Conservation (phyloP, 2,888 invertebrate genomes). For the Strigamia transsilvanica region DNA sequence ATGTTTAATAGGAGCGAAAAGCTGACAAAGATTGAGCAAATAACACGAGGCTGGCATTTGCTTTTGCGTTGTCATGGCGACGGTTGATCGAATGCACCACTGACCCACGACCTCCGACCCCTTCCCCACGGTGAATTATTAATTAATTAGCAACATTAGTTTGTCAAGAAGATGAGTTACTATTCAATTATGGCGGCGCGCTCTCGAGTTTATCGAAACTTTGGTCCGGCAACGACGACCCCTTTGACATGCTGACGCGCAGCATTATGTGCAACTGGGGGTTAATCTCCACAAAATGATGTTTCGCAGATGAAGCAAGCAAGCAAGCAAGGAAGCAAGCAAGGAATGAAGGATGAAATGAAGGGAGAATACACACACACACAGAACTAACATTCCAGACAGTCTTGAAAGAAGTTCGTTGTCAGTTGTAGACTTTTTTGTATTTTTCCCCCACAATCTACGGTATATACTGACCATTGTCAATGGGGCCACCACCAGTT, state of each 20-base stretch:
- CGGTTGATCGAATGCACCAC: not conserved
- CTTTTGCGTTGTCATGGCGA: conserved; percentile 9
- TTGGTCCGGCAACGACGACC: not conserved
- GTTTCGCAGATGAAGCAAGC: too few species aligned
- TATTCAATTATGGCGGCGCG: not conserved
- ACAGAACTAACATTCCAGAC: too few species aligned
- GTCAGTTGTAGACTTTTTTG: not conserved
- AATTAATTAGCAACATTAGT: conserved; percentile 37
- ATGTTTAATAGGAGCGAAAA: conserved; percentile 51
- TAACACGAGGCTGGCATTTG: conserved; percentile 32
- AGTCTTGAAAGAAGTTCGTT: not conserved
- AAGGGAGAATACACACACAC: too few species aligned
- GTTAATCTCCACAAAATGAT: too few species aligned
- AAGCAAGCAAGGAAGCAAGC: too few species aligned
- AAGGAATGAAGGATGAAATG: too few species aligned
- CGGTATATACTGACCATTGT: conserved; percentile 3
- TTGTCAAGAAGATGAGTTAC: conserved; percentile 25
- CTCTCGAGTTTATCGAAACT: conserved; percentile 34
- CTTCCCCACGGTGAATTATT: conserved; percentile 22
- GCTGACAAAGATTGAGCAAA: conserved; percentile 40
- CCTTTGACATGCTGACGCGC: not conserved
- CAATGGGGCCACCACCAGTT: not conserved
- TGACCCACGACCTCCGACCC: conserved; percentile 24
- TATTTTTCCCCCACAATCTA: not conserved
- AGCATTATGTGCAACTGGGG: not conserved